Percentiles rank a stretch among this genome's conserved stretches.
phyloP scores from a whole-genome alignment of 2,888 invertebrate genomes.

The Thelaira solivaga region DNA sequence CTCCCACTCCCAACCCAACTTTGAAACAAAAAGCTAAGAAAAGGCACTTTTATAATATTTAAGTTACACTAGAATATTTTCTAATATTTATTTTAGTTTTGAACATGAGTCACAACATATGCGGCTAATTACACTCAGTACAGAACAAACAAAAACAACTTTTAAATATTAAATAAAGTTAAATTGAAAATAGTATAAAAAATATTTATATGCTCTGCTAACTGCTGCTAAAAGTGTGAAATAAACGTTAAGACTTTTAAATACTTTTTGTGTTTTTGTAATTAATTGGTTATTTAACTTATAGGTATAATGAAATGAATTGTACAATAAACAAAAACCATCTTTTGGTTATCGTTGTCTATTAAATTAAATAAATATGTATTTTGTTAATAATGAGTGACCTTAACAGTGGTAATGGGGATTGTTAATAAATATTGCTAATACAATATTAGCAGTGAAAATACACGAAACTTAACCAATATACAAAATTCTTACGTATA shows the following conservation, averaged over 20 bases:
- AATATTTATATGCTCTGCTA: not conserved
- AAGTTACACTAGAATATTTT: not conserved
- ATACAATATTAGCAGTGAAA: constrained; percentile 12
- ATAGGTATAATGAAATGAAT: constrained; percentile 19
- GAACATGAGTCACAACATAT: constrained; percentile 1
- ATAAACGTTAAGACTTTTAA: not conserved
- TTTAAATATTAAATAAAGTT: not conserved
- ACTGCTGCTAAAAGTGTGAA: constrained; percentile 10
- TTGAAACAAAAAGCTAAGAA: no score
- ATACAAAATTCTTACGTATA: not conserved
- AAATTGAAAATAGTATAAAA: not conserved
- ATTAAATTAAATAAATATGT: constrained; percentile 12
- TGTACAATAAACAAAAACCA: not conserved
- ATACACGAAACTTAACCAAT: not conserved
- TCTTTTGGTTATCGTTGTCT: not conserved
- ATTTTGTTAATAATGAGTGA: constrained; percentile 24
- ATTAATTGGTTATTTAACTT: not conserved
- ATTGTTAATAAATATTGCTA: constrained; percentile 25
- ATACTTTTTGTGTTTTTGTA: not conserved
- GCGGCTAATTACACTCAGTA: not conserved
- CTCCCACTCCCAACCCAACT: not conserved
- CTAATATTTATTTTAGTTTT: not conserved
- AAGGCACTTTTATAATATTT: not conserved
- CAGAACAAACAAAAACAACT: not conserved
- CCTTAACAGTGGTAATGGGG: constrained; percentile 43